phyloP scores from a whole-genome alignment of 1,140 invertebrate genomes.

The Sesamia nonagrioides region DNA sequence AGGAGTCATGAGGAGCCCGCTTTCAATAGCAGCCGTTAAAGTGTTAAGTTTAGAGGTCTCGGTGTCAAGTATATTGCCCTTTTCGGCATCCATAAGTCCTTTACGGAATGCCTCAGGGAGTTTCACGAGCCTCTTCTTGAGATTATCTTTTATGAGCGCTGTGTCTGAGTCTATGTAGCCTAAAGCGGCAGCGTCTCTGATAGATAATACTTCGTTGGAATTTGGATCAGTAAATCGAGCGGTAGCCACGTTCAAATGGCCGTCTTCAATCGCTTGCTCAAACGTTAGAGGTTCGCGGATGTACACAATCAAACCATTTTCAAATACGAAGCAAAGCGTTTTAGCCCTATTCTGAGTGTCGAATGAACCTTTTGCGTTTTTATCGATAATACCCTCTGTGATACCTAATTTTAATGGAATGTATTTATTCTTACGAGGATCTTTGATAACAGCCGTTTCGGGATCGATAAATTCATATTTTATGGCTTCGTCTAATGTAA shows the following conservation, averaged over 20 bases:
- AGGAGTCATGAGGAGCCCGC: constrained; percentile 92
- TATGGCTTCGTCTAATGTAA: constrained; percentile 93
- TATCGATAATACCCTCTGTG: constrained; percentile 91
- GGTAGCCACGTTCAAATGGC: constrained; percentile 91
- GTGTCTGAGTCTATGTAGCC: constrained; percentile 96
- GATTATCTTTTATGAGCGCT: constrained; percentile 95
- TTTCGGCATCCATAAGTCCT: constrained; percentile 95
- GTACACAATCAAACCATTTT: constrained; percentile 91
- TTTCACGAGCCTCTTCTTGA: constrained; percentile 93
- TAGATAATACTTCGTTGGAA: constrained; percentile 90
- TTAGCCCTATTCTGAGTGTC: constrained; percentile 90
- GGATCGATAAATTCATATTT: constrained; percentile 93
- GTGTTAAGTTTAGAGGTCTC: constrained; percentile 93
- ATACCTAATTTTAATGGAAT: constrained; percentile 91
- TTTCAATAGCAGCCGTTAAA: constrained; percentile 92
- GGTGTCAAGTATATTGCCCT: constrained; percentile 94
- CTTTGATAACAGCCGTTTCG: constrained; percentile 92
- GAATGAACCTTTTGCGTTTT: constrained; percentile 89
- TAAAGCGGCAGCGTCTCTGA: constrained; percentile 94
- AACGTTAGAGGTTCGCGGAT: constrained; percentile 92
- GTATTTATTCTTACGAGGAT: constrained; percentile 92
- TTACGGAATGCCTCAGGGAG: constrained; percentile 95
- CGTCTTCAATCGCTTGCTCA: constrained; percentile 92
- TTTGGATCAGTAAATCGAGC: constrained; percentile 93
- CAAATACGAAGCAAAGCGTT: constrained; percentile 91